Conservation (phyloP, 2,888 invertebrate species). For the Apamea monoglypha region DNA sequence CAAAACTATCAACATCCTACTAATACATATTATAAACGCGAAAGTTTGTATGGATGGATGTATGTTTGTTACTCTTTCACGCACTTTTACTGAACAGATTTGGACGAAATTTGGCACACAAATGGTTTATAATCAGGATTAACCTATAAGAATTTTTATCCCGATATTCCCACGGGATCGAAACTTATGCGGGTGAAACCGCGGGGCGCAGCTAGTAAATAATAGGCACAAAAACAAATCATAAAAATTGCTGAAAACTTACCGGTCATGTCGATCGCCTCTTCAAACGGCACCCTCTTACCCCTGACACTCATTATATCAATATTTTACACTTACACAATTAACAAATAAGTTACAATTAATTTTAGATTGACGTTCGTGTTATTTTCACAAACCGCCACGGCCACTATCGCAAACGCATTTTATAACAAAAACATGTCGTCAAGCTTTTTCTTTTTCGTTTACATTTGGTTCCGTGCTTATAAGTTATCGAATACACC, state of each 20-base stretch:
- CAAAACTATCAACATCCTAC: no score
- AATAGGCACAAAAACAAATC: neutral
- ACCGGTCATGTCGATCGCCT: conserved; percentile 43
- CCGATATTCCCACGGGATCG: no score
- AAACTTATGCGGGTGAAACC: no score
- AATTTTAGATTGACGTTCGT: neutral
- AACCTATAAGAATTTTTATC: no score
- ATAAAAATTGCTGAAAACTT: neutral
- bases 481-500: neutral
- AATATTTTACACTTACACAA: conserved; percentile 4
- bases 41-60: no score
- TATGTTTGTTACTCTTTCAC: no score
- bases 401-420: neutral
- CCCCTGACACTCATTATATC: conserved; percentile 13
- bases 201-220: no score
- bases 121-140: no score
- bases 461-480: conserved; percentile 27
- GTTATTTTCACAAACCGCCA: conserved; percentile 3
- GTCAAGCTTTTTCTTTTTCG: conserved; percentile 15
- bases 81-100: no score
- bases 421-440: conserved; percentile 26
- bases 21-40: no score
- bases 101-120: no score
- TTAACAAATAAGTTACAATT: neutral
- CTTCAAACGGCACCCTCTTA: conserved; percentile 32